Base-by-base conservation (phyloP, 2,113 vertebrate genomes). In the Neomonachus schauinslandi region DNA sequence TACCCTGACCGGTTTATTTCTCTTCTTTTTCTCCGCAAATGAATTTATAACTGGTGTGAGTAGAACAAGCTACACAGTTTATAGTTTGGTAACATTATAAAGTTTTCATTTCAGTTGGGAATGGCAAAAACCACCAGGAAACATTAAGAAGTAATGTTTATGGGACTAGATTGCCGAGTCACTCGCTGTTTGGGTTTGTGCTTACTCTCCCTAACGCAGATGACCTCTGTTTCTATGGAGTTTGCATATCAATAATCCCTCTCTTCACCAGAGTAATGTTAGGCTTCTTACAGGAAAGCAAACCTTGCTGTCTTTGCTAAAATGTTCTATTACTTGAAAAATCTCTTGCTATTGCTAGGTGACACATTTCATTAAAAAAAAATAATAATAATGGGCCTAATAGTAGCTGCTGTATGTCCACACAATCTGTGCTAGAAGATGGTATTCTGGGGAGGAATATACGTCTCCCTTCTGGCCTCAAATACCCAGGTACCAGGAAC, bases 1-100 rank as follows among this genome's bases (percentile, higher is more conserved):
- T 97, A 90, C n/a, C 74, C 2, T 91, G 65, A 76, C 63, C 81
- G 81, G 91, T 95, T 97, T 93, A 93, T 89, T 95, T 96, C 51
- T 95, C 22, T 97, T 51, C 57, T 82, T 94, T 79, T 71, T 42
- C 39, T 81, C 55, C 7, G 36, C 36, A 97, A 96, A 95, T 97
- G 72, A 97, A 91, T 96, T 93, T 92, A 83, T 97, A 97, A 98
- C 93, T 96, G 91, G 82, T 95, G 79, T 97, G 92, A 63, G 67
- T 89, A 97, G 80, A 94, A n/a, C 16, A 98, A 93, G 28, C 69
- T 85, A 26, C 7, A 33, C 28, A 91, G 51, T 96, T 98, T 89
- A 89, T 95, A 94, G 65, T 67, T 53, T 36, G 92, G 71, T 96
- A 18, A 63, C 89, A 55, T 39, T 61, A 59, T 81, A 77, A 77